These are phyloP conservation scores for Sibirionetta formosa DNA, from an alignment of 2,797 vertebrate species.

Conservation along the genomic window DNA sequence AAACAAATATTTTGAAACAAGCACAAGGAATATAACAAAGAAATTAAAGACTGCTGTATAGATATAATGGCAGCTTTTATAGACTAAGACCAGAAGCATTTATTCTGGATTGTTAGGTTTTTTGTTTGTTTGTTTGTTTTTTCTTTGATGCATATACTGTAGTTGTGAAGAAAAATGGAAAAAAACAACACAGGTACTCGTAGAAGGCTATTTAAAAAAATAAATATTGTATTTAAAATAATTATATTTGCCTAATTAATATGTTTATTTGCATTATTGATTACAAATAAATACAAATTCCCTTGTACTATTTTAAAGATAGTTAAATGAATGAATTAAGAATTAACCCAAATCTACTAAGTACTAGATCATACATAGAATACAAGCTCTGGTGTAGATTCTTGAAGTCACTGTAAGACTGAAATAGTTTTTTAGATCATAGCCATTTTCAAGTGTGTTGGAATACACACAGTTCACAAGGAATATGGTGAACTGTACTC, in stretches of 20 bases:
- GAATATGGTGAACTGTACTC: constrained; percentile 37
- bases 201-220: constrained; percentile 12
- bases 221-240: constrained; percentile 10
- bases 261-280: background rate
- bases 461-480: background rate
- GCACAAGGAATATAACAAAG: constrained; percentile 63
- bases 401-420: background rate
- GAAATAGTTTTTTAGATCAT: background rate
- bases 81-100: background rate
- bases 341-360: background rate
- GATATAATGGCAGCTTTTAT: constrained; percentile 35
- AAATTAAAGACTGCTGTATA: constrained; percentile 61
- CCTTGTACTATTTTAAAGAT: background rate
- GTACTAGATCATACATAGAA: background rate
- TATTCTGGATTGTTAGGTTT: constrained; percentile 2
- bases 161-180: background rate
- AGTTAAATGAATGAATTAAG: background rate
- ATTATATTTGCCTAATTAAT: background rate
- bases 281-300: background rate
- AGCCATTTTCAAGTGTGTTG: background rate
- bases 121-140: background rate
- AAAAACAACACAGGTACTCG: background rate
- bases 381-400: background rate
- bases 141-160: background rate
- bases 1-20: constrained; percentile 79